Evolutionary conservation across 1,140 invertebrate species (phyloP), one percentile per base, ranked within the genome.

Genomic region (Lanistes nyassanus): DNA sequence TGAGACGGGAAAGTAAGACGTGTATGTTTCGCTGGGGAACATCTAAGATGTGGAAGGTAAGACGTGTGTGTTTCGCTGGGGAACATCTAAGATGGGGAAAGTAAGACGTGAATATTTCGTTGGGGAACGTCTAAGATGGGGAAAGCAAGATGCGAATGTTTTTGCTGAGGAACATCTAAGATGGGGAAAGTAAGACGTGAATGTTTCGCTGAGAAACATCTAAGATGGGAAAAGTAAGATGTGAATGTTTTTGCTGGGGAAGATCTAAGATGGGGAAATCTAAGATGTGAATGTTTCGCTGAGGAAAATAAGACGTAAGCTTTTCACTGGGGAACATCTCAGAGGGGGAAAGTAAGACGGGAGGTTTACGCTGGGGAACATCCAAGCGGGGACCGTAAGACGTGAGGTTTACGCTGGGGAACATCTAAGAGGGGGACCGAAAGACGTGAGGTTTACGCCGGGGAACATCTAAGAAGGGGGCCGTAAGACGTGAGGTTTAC

Each of bases 71-170:
- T 6, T 47, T 47, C 19, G 2, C 42, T 47, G 39, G 39, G 39
- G 5, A 42, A 42, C n/a, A n/a, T n/a, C n/a, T n/a, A n/a, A n/a
- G n/a, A n/a, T n/a, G n/a, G n/a, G 68, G n/a, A n/a, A n/a, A n/a
- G n/a, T n/a, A n/a, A n/a, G n/a, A n/a, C n/a, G n/a, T n/a, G n/a
- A n/a, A n/a, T n/a, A n/a, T n/a, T n/a, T n/a, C 51, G 2, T 26
- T 56, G 9, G 55, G 68, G 68, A 55, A 70, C 68, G 68, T 56
- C 51, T 70, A 47, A 34, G 68, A 55, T 11, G 68, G 55, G 68
- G 68, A 70, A 36, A 70, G 68, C 58, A 47, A 34, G 68, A 70
- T 26, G 55, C 68, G 31, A 55, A 70, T 47, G 68, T 70, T 29
- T 21, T 29, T 31, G 34, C 31, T 60, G 56, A 9, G 7, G 56